phyloP scores from a whole-genome alignment of 2,113 vertebrate genomes.

The Cettia cetti region DNA sequence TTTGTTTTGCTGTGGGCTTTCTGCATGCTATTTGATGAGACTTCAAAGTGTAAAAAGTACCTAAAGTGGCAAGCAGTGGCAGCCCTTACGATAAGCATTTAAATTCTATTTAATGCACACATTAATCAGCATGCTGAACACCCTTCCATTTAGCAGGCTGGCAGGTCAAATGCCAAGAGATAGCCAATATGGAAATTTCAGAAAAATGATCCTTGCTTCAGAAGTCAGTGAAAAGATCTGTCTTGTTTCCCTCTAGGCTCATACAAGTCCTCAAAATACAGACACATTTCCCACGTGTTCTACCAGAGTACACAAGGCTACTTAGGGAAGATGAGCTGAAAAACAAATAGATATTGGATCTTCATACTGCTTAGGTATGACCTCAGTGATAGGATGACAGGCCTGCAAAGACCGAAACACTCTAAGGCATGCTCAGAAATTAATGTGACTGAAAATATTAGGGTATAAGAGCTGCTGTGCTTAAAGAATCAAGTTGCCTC shows the following conservation, averaged over 20 bases:
- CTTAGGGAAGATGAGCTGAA: background rate
- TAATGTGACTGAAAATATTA: background rate
- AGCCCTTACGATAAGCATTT: background rate
- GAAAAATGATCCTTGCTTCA: background rate
- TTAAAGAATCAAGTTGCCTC: background rate
- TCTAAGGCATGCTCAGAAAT: background rate
- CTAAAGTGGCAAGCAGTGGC: background rate
- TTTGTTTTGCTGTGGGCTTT: background rate
- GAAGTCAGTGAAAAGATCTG: background rate
- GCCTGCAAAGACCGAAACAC: background rate
- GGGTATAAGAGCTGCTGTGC: background rate
- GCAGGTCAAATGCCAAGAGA: background rate
- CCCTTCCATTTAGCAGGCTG: background rate
- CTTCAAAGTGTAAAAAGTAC: background rate
- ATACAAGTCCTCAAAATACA: background rate
- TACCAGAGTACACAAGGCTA: background rate
- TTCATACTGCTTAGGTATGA: background rate
- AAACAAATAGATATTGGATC: background rate
- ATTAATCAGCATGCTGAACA: background rate
- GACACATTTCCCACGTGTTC: background rate
- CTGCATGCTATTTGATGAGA: background rate
- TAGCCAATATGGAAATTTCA: background rate
- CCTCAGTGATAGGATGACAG: background rate
- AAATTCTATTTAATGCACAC: background rate
- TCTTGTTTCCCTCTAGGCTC: background rate